Conservation (phyloP, 1,140 invertebrate genomes). For the Sminthurides bifidus region DNA sequence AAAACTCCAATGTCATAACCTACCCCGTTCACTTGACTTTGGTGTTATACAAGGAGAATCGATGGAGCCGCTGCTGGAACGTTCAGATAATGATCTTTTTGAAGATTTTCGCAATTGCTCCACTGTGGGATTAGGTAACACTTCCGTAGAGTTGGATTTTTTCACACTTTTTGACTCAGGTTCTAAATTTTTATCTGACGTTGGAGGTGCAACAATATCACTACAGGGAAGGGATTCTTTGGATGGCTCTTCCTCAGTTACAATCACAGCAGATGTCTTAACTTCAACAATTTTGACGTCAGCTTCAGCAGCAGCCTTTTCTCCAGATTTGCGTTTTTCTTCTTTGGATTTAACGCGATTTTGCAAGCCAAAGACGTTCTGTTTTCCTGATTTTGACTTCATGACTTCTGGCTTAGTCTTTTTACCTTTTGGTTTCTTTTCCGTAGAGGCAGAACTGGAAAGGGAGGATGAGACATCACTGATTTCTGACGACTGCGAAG, state of each 20-base stretch:
- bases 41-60: constrained; percentile 8
- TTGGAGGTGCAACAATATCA: no score
- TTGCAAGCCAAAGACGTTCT: constrained; percentile 4
- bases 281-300: neutral
- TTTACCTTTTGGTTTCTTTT: neutral
- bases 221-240: neutral
- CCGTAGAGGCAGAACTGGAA: neutral
- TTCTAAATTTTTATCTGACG: neutral
- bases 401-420: neutral
- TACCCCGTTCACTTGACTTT: constrained; percentile 13
- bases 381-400: neutral
- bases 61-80: constrained; percentile 18
- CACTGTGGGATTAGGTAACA: constrained; percentile 6
- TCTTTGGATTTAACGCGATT: neutral
- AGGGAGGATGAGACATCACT: no score
- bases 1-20: no score
- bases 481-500: no score
- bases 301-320: neutral
- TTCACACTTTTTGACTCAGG: neutral
- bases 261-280: neutral
- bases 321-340: neutral
- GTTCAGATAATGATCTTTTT: neutral
- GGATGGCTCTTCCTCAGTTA: neutral
- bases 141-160: neutral
- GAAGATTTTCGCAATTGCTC: constrained; percentile 1